These are phyloP conservation scores for Cotesia glomerata DNA, from an alignment of 1,140 invertebrate genomes.

Conservation along the genomic window DNA sequence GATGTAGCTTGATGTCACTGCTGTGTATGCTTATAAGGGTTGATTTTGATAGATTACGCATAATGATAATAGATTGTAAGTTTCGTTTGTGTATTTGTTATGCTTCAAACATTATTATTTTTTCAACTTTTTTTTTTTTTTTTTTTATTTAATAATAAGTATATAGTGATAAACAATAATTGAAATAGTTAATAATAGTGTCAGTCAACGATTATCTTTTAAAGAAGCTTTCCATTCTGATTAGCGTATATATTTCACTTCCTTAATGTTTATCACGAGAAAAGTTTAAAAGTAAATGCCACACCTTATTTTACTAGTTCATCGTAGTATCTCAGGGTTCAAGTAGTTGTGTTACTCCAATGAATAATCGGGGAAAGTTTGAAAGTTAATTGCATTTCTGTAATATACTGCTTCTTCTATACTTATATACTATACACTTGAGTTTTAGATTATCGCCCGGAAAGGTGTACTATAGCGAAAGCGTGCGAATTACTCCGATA, in stretches of 20 bases:
- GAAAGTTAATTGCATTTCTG: slow-evolving; percentile 33
- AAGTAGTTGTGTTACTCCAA: slow-evolving; percentile 10
- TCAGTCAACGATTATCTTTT: too few species aligned
- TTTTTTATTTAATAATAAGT: too few species aligned
- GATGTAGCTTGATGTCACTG: slow-evolving; percentile 5
- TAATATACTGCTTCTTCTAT: slow-evolving; percentile 3
- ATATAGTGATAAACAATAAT: neutral
- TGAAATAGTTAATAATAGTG: neutral
- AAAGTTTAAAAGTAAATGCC: slow-evolving; percentile 10
- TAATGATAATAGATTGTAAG: slow-evolving; percentile 8
- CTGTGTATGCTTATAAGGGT: slow-evolving; percentile 30
- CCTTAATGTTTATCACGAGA: neutral
- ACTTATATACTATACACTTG: neutral
- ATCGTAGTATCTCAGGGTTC: neutral
- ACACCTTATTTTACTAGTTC: slow-evolving; percentile 12
- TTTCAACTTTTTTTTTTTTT: too few species aligned
- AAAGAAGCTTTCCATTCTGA: neutral
- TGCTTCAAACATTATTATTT: too few species aligned
- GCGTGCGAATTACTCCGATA: slow-evolving; percentile 24
- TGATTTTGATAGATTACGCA: slow-evolving; percentile 51
- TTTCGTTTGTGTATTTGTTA: neutral
- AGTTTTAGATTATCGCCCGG: slow-evolving; percentile 4
- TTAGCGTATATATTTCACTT: neutral
- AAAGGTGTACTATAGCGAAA: slow-evolving; percentile 23
- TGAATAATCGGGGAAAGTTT: slow-evolving; percentile 37